Evolutionary conservation across 2,797 vertebrate genomes (phyloP).

Genomic region (Eulemur mongoz): DNA sequence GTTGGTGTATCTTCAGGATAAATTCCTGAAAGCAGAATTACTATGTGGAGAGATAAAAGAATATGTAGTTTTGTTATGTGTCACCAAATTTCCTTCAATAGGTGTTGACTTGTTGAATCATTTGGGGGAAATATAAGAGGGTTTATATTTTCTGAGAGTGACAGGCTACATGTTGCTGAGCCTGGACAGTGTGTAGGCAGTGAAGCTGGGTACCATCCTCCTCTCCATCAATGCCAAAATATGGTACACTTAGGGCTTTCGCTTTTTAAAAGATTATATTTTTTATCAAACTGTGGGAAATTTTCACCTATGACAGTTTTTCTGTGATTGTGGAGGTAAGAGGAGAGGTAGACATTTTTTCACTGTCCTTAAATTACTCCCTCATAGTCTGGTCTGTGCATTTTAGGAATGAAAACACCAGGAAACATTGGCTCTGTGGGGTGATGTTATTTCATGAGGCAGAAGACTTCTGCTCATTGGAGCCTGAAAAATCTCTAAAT

Average conservation of each 20-base stretch:
- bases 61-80: background rate
- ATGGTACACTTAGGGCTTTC: background rate
- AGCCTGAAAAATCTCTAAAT: conserved; percentile 30
- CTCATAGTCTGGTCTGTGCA: background rate
- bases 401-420: background rate
- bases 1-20: background rate
- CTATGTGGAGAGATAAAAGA: background rate
- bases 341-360: background rate
- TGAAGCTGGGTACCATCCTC: background rate
- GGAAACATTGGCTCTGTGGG: background rate
- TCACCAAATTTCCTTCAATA: background rate
- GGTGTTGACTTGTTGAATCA: background rate
- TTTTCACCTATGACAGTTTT: background rate
- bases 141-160: background rate
- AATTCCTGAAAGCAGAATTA: background rate
- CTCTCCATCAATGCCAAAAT: background rate
- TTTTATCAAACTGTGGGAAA: background rate
- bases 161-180: background rate
- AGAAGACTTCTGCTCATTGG: conserved; percentile 47
- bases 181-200: background rate
- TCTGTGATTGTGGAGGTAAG: background rate
- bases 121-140: background rate
- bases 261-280: background rate
- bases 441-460: background rate
- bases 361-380: background rate